Conservation (phyloP, 1,140 invertebrate genomes). For the Habropoda laboriosa region DNA sequence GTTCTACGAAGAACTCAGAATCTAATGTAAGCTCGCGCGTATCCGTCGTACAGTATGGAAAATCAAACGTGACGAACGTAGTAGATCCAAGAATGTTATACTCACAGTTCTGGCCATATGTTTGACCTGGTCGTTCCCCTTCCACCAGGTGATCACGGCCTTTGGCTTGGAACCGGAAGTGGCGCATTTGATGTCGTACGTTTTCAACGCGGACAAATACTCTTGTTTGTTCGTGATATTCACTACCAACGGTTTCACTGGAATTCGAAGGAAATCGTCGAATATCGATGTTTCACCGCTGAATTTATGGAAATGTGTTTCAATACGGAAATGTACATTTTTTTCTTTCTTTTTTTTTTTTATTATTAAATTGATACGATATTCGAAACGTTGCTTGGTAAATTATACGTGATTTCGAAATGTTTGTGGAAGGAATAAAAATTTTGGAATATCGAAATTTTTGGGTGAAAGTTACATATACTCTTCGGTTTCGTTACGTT, state of each 20-base stretch:
- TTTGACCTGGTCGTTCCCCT: slow-evolving; percentile 90
- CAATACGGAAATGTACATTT: not conserved
- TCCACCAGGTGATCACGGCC: slow-evolving; percentile 92
- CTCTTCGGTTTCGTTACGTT: too few species aligned
- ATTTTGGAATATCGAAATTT: not conserved
- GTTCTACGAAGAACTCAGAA: slow-evolving; percentile 71
- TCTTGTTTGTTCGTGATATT: slow-evolving; percentile 74
- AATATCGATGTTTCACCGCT: not conserved
- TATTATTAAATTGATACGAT: not conserved
- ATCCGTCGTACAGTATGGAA: too few species aligned
- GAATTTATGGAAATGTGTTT: not conserved
- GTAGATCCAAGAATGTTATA: slow-evolving; percentile 65
- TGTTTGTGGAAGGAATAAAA: not conserved
- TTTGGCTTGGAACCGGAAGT: slow-evolving; percentile 91
- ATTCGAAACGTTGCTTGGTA: not conserved
- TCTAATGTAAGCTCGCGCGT: slow-evolving; percentile 29
- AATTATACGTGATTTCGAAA: not conserved
- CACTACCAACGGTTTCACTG: slow-evolving; percentile 74
- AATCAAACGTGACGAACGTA: not conserved
- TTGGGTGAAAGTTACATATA: not conserved
- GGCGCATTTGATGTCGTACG: slow-evolving; percentile 91
- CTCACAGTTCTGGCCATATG: slow-evolving; percentile 91
- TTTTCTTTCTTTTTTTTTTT: too few species aligned
- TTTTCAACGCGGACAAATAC: slow-evolving; percentile 79
- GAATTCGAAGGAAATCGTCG: not conserved